Conservation (phyloP, 1,140 invertebrate species). For the Plectus sambesii region DNA sequence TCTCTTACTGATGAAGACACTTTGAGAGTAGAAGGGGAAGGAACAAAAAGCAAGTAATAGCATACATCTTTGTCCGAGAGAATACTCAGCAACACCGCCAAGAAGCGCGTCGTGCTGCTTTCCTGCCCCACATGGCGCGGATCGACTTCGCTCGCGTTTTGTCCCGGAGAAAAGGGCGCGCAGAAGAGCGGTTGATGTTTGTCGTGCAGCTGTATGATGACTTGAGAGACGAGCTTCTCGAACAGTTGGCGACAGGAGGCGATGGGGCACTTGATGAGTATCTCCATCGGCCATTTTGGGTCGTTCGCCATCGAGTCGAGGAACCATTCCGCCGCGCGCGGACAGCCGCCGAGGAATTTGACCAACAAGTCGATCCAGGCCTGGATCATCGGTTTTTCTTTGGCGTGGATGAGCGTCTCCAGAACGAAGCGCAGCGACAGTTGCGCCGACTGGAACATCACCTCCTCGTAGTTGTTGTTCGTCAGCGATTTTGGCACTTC, state of each 20-base stretch:
- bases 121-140: no score
- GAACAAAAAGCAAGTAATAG: no score
- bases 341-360: slow-evolving; percentile 61
- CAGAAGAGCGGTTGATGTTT: slow-evolving; percentile 62
- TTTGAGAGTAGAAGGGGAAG: no score
- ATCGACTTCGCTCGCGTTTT: no score
- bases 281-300: slow-evolving; percentile 87
- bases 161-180: slow-evolving; percentile 47
- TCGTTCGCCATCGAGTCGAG: slow-evolving; percentile 78
- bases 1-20: no score
- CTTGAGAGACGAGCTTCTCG: slow-evolving; percentile 79
- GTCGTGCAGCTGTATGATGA: slow-evolving; percentile 69
- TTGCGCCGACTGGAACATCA: slow-evolving; percentile 71
- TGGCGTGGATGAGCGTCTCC: slow-evolving; percentile 88
- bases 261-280: slow-evolving; percentile 85
- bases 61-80: no score
- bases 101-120: no score
- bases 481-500: slow-evolving; percentile 76
- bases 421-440: slow-evolving; percentile 84
- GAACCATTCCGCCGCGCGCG: slow-evolving; percentile 57
- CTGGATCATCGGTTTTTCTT: slow-evolving; percentile 89
- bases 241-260: slow-evolving; percentile 85
- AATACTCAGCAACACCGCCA: no score
- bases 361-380: slow-evolving; percentile 87
- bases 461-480: slow-evolving; percentile 59